Conservation (phyloP, 2,888 invertebrate genomes). For the Macrophya annulata region DNA sequence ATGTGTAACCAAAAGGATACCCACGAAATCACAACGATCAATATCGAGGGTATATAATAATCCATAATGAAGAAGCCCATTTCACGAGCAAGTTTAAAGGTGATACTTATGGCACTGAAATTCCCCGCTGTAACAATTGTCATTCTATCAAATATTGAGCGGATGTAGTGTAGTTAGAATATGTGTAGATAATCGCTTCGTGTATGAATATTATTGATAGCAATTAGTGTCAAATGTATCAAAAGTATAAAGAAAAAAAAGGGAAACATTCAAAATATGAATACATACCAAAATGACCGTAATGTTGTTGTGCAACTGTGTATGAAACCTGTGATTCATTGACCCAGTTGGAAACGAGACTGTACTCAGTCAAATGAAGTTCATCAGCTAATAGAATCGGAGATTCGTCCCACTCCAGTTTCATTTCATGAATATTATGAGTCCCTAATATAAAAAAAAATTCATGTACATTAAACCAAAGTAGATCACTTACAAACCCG, state of each 20-base stretch:
- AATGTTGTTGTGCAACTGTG: constrained; percentile 85
- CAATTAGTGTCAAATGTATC: background rate
- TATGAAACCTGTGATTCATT: constrained; percentile 88
- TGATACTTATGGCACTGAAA: constrained; percentile 90
- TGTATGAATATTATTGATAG: background rate
- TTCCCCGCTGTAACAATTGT: constrained; percentile 86
- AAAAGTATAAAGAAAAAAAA: constrained; percentile 37
- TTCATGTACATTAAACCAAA: constrained; percentile 58
- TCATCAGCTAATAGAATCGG: constrained; percentile 89
- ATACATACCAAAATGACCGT: constrained; percentile 86
- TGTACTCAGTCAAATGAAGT: constrained; percentile 91
- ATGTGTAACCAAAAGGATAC: constrained; percentile 95
- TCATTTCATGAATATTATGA: constrained; percentile 89
- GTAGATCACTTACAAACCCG: constrained; percentile 19
- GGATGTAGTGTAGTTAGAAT: background rate
- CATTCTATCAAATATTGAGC: constrained; percentile 31
- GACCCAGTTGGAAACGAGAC: constrained; percentile 86
- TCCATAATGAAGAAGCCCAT: constrained; percentile 94
- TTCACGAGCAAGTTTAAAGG: constrained; percentile 89
- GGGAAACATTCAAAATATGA: constrained; percentile 37
- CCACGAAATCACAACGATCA: constrained; percentile 93
- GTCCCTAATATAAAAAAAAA: constrained; percentile 84
- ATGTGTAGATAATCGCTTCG: background rate
- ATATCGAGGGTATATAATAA: constrained; percentile 93
- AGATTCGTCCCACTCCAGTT: constrained; percentile 88